Percentiles rank a stretch among this genome's conserved stretches.
Conservation (phyloP, 2,888 invertebrate species). For the Phorcus lineatus region DNA sequence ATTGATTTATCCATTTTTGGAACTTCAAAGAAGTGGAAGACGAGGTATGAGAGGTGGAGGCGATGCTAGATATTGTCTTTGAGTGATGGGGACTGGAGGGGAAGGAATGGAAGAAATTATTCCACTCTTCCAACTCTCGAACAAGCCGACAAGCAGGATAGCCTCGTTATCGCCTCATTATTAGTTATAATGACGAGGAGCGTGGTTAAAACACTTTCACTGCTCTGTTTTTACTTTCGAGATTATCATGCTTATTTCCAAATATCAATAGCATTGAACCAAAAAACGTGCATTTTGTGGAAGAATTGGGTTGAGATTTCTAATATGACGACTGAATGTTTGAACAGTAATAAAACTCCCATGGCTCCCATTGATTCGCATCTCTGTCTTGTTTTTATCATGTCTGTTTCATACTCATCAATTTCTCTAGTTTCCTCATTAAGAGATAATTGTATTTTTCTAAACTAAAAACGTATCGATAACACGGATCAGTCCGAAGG, state of each 20-base stretch:
- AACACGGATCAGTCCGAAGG: too few species aligned
- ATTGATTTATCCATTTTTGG: slow-evolving; percentile 11
- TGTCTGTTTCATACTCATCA: not conserved
- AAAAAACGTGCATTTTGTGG: not conserved
- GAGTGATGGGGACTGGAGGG: not conserved
- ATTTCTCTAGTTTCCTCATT: too few species aligned
- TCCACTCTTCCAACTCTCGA: not conserved
- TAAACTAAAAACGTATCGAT: too few species aligned
- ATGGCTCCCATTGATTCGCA: not conserved
- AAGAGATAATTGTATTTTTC: too few species aligned
- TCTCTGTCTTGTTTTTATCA: not conserved
- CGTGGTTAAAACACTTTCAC: not conserved
- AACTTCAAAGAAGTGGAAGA: not conserved
- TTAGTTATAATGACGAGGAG: not conserved
- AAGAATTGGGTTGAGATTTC: slow-evolving; percentile 7
- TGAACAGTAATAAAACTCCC: not conserved
- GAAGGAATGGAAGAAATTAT: not conserved
- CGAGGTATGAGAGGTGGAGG: not conserved
- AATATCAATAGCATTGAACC: slow-evolving; percentile 13
- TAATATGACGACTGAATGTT: not conserved
- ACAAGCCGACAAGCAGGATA: not conserved
- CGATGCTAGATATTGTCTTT: not conserved
- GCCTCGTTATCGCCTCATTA: slow-evolving; percentile 7
- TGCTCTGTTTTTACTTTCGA: not conserved
- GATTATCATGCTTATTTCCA: not conserved